Evolutionary conservation across 2,888 invertebrate species (phyloP), one percentile per base, ranked within the genome.

Genomic region (Epinotia nisella): DNA sequence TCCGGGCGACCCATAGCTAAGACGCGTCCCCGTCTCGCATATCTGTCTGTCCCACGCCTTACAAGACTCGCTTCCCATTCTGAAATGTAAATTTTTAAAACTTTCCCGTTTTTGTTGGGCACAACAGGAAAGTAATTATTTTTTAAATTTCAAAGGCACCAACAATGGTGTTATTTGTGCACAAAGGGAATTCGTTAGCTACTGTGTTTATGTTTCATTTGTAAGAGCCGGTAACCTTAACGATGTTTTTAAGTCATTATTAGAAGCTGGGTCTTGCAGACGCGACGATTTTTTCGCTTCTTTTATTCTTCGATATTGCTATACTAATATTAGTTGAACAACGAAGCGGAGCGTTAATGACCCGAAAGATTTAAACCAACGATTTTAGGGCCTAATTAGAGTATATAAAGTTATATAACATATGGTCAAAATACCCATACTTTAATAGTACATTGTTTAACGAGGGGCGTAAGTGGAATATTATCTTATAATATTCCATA

Each of bases 101-200:
- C 39, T 59, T n/a, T 3, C 55, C 53, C 1, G 53, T 53, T 65
- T 65, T 55, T 21, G 24, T 15, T 2, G 17, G 39, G 9, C n/a
- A n/a, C 29, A n/a, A 29, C 29, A 7, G 58, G 13, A 24, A 39
- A 39, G 65, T 65, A 65, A 65, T 65, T 65, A 65, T 65, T 65
- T 65, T 65, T 65, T 55, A 55, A 65, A 65, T 55, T 15, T 65
- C 65, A 55, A 65, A 65, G 53, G 35, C n/a, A 29, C 11, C 35
- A 0, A 55, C 65, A 55, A 55, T 39, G 65, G 65, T 19, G 15
- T 19, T 55, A 39, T 39, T 35, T 21, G 53, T 51, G 15, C 35
- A 55, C 65, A 65, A 65, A 65, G 55, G 17, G 13, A 24, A 53
- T 56, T 10, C 15, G 13, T 29, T 49, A n/a, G n/a, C n/a, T n/a